phyloP scores from a whole-genome alignment of 1,140 invertebrate genomes.

The Meloidogyne exigua region DNA sequence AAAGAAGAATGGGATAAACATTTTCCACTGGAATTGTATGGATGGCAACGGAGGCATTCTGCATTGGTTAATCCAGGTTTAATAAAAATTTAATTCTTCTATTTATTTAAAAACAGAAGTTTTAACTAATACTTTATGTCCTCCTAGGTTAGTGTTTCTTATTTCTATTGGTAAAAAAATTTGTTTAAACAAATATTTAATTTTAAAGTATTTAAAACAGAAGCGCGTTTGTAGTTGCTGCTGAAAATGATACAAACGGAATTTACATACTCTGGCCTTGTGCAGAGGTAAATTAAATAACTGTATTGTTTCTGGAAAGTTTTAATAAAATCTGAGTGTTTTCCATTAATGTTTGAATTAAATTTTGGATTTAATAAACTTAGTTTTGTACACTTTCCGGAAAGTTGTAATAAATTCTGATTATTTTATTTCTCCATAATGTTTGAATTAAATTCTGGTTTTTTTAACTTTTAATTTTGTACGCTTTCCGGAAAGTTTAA shows the following conservation, averaged over 20 bases:
- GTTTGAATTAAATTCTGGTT: neutral
- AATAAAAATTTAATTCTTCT: neutral
- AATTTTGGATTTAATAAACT: no score
- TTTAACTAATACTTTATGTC: neutral
- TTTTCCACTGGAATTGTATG: slow-evolving; percentile 14
- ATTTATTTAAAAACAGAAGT: slow-evolving; percentile 17
- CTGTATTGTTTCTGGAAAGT: no score
- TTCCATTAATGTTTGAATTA: no score
- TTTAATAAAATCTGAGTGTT: no score
- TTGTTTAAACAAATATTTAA: no score
- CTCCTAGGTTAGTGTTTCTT: no score
- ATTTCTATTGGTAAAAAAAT: no score
- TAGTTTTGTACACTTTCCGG: no score
- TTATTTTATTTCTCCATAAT: neutral
- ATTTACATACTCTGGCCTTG: slow-evolving; percentile 16
- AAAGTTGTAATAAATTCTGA: no score
- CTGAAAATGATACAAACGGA: neutral
- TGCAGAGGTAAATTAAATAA: no score
- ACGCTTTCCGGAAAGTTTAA: neutral
- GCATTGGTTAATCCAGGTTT: slow-evolving; percentile 21
- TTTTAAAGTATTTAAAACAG: no score
- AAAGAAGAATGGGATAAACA: neutral
- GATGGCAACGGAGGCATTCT: slow-evolving; percentile 12
- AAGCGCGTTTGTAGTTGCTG: slow-evolving; percentile 20
- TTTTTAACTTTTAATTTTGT: neutral